Evolutionary conservation across 2,113 vertebrate species (phyloP).

Genomic region (Plestiodon gilberti): DNA sequence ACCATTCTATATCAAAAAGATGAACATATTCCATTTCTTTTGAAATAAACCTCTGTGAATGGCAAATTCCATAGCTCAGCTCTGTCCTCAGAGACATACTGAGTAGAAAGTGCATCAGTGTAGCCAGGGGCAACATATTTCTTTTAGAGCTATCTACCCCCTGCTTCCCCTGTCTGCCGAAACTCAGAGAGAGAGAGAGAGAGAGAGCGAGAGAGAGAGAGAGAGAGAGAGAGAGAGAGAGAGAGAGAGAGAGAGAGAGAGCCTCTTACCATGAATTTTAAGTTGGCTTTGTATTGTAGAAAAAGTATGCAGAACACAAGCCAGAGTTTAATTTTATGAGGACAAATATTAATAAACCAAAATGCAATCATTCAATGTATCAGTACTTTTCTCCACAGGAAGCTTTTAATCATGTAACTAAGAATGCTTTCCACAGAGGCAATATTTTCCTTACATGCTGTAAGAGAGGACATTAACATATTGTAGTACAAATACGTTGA

Average conservation of each 20-base stretch:
- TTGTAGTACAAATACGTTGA: not conserved
- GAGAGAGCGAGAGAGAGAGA: not conserved
- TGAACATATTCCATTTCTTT: slow-evolving; percentile 1
- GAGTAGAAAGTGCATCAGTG: not conserved
- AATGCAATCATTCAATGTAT: slow-evolving; percentile 9
- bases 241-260: not conserved
- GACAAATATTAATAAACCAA: slow-evolving; percentile 25
- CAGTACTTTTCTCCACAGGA: not conserved
- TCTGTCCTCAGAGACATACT: not conserved
- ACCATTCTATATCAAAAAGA: not conserved
- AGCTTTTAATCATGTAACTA: not conserved
- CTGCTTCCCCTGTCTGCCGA: not conserved
- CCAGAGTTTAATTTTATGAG: slow-evolving; percentile 4
- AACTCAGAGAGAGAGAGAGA: not conserved
- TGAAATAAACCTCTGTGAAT: not conserved
- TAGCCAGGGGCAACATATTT: slow-evolving; percentile 5
- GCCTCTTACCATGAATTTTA: not conserved
- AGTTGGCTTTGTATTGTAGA: not conserved
- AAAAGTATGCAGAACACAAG: slow-evolving; percentile 21
- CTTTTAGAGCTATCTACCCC: not conserved
- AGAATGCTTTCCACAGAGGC: not conserved
- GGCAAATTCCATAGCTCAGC: not conserved
- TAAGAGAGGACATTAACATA: not conserved
- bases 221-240: not conserved
- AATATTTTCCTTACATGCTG: not conserved